Percentiles rank a stretch among this genome's conserved stretches.
phyloP scores from a whole-genome alignment of 1,140 invertebrate species.

The Neodiprion pinetum region DNA sequence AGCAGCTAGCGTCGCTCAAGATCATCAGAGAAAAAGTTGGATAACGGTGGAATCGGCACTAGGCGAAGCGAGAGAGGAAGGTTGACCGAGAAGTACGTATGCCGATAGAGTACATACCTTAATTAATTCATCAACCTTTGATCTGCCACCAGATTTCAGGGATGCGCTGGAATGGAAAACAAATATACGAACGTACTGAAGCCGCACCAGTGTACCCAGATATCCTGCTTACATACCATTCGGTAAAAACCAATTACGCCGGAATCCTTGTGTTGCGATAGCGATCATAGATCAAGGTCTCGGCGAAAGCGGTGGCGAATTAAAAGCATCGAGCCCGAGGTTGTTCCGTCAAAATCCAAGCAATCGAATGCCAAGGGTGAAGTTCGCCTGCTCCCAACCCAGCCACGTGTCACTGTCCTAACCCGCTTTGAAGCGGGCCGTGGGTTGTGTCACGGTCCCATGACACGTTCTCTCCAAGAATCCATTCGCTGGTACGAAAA shows the following conservation, averaged over 20 bases:
- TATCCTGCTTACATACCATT: slow-evolving; percentile 41
- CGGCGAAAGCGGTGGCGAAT: slow-evolving; percentile 1
- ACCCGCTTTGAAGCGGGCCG: too few relatives aligned
- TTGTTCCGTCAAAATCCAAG: not conserved
- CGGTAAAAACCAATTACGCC: slow-evolving; percentile 55
- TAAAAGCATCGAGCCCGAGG: not conserved
- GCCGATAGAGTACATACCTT: slow-evolving; percentile 9
- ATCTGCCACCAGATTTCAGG: slow-evolving; percentile 42
- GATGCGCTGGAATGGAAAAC: slow-evolving; percentile 52
- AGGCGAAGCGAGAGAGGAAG: not conserved
- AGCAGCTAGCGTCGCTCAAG: too few relatives aligned
- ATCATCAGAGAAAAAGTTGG: too few relatives aligned
- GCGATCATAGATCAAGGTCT: slow-evolving; percentile 34
- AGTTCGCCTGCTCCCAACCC: not conserved
- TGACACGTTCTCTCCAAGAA: not conserved
- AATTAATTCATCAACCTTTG: slow-evolving; percentile 25
- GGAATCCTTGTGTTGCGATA: slow-evolving; percentile 43
- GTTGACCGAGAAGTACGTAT: not conserved
- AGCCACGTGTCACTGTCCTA: too few relatives aligned
- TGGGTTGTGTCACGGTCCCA: too few relatives aligned
- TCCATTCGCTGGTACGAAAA: slow-evolving; percentile 28
- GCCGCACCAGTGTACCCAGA: slow-evolving; percentile 31
- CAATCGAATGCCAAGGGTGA: slow-evolving; percentile 3
- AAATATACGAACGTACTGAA: slow-evolving; percentile 33
- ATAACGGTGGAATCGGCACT: too few relatives aligned